Evolutionary conservation across 1,140 invertebrate genomes (phyloP).

Genomic region (Rhysida immarginata): DNA sequence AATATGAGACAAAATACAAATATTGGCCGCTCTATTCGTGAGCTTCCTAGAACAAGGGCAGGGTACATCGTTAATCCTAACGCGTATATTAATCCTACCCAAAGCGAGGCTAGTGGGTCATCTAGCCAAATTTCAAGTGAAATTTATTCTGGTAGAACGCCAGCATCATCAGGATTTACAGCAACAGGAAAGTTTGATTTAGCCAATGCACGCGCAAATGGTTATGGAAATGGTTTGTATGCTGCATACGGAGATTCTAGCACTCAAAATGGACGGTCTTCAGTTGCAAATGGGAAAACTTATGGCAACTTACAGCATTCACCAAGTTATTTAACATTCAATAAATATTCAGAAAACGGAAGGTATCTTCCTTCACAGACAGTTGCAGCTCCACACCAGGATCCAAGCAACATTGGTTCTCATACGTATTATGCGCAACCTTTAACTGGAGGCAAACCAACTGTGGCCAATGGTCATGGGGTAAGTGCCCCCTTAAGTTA

Average conservation of each 20-base stretch:
- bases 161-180: not conserved
- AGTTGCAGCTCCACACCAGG: not conserved
- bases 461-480: too few relatives aligned
- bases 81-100: too few relatives aligned
- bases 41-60: not conserved
- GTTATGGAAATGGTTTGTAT: not conserved
- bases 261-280: not conserved
- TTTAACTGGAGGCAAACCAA: too few relatives aligned
- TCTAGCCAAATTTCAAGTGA: not conserved
- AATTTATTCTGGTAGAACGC: not conserved
- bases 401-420: not conserved
- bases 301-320: not conserved
- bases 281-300: not conserved
- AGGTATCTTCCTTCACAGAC: not conserved
- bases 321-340: not conserved
- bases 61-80: not conserved
- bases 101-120: not conserved
- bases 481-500: too few relatives aligned
- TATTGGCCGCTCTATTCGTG: not conserved
- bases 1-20: not conserved
- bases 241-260: not conserved
- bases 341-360: not conserved
- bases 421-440: too few relatives aligned
- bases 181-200: not conserved
- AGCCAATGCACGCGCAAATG: not conserved